phyloP scores from a whole-genome alignment of 2,888 invertebrate genomes.

The Ophonus ardosiacus region DNA sequence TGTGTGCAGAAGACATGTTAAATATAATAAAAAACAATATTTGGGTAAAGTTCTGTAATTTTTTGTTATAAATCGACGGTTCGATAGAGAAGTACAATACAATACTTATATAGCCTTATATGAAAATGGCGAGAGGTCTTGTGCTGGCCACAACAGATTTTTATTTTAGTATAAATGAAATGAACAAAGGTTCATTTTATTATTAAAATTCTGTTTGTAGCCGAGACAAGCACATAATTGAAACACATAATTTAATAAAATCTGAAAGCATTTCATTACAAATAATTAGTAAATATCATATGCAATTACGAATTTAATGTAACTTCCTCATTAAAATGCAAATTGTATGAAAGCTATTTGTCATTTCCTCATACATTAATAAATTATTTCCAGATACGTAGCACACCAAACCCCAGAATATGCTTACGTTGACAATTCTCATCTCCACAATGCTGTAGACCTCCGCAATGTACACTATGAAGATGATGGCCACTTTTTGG shows the following conservation, averaged over 20 bases:
- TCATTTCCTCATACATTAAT: neutral
- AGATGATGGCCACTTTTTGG: slow-evolving; percentile 4
- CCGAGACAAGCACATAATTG: neutral
- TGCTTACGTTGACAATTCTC: slow-evolving; percentile 3
- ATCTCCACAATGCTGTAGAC: slow-evolving; percentile 2
- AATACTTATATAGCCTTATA: too few species aligned
- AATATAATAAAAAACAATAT: too few species aligned
- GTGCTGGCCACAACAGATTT: too few species aligned
- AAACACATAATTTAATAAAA: neutral
- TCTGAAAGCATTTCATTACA: neutral
- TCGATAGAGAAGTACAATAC: too few species aligned
- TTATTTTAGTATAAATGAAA: neutral
- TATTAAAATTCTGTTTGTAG: neutral
- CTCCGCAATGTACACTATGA: slow-evolving; percentile 7
- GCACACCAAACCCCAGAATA: neutral
- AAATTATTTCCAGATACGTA: neutral
- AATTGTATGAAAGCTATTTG: neutral
- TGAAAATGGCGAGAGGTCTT: too few species aligned
- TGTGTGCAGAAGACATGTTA: too few species aligned
- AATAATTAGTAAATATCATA: neutral
- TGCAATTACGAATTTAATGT: neutral
- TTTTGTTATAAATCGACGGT: too few species aligned
- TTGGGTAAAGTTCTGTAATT: too few species aligned
- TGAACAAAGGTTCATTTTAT: neutral
- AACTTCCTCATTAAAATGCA: neutral